Base-by-base conservation (phyloP, 2,113 vertebrate genomes). In the Lagopus muta region DNA sequence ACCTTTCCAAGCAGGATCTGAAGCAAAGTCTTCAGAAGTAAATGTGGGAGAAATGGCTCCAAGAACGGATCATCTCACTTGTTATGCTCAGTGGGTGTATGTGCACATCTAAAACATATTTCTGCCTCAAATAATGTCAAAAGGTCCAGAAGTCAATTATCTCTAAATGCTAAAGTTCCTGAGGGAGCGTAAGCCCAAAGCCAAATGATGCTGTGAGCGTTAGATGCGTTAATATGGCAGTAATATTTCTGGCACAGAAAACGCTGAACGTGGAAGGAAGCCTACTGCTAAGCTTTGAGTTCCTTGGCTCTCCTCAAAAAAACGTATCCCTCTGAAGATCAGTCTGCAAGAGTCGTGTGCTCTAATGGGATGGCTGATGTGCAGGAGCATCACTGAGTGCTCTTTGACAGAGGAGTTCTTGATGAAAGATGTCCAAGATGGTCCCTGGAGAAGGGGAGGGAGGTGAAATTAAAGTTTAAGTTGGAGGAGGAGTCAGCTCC, bases 71-170 rank as follows among this genome's bases (percentile, higher is more conserved):
- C 42, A 12, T 38, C 27, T 91, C 48, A 28, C 40, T 48, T 82
- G 1, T 3, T 34, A 20, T 42, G 28, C 42, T 52, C 1, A 0
- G 0, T 57, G 61, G 50, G 30, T 55, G 28, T 17, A 1, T 32
- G 13, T 45, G 45, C 48, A 42, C 38, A n/a, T 58, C 50, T 38
- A 47, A 81, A 88, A 10, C 9, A 8, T 50, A 72, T 91, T 93
- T 75, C 48, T 91, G 62, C 67, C 89, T 27, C 66, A 62, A 60
- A 80, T 64, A 73, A 88, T 85, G 85, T 92, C 91, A 77, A 19
- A 89, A 89, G 34, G 72, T 80, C 22, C 2, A 0, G 8, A 22
- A 88, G 67, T 92, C 93, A 89, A 93, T 96, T 93, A 82, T 58
- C 27, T 83, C 43, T 62, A 65, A 89, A 36, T 47, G 6, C 77